A percentile compares a stretch with the other conserved stretches of the same genome.
These are phyloP conservation scores for Trematomus loennbergii DNA, from an alignment of 2,113 vertebrate species.

Conservation along the genomic window DNA sequence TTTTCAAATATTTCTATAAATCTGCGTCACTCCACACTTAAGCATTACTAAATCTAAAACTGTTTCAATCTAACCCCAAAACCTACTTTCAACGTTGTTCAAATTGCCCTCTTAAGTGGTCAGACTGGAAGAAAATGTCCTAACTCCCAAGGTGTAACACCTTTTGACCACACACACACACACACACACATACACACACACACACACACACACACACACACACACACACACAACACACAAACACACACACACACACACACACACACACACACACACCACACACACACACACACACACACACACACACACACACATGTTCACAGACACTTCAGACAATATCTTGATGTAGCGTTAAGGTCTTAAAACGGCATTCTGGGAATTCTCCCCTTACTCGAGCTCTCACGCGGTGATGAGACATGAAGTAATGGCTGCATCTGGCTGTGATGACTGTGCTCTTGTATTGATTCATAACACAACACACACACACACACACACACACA, in stretches of 20 bases:
- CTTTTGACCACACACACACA: background rate
- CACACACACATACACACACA: background rate
- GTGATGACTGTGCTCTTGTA: conserved; percentile 31
- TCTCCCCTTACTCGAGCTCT: background rate
- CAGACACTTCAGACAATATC: background rate
- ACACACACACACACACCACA: too few relatives aligned
- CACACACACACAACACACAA: too few relatives aligned
- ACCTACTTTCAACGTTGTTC: background rate
- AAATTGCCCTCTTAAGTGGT: background rate
- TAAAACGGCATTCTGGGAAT: conserved; percentile 1
- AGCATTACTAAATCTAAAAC: too few relatives aligned
- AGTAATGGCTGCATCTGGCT: conserved; percentile 33
- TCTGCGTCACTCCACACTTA: background rate
- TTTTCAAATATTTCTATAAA: background rate
- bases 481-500: background rate
- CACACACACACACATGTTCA: background rate
- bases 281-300: background rate
- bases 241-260: too few relatives aligned
- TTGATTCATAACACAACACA: conserved; percentile 37
- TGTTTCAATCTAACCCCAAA: background rate
- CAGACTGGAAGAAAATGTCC: background rate
- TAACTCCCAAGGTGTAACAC: background rate
- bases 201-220: background rate
- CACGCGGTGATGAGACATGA: conserved; percentile 42
- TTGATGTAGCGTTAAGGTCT: background rate